phyloP scores from a whole-genome alignment of 2,797 vertebrate species.

The Anguilla megastoma region DNA sequence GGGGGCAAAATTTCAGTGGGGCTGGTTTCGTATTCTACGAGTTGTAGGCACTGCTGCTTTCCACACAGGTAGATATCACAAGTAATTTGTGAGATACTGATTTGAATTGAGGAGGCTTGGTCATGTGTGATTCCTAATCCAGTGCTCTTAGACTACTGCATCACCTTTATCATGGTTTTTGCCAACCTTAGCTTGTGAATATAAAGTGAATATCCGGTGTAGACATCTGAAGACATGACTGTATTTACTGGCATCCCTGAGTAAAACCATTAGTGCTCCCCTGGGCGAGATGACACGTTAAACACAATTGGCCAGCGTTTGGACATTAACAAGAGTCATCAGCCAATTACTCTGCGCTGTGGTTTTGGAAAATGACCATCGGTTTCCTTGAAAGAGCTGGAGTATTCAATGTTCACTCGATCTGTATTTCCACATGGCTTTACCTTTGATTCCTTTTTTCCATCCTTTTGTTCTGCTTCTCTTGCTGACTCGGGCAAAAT shows the following conservation, averaged over 20 bases:
- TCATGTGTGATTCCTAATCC: not conserved
- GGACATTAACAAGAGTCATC: constrained; percentile 58
- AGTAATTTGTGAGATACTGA: not conserved
- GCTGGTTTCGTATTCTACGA: constrained; percentile 35
- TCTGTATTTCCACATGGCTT: constrained; percentile 2
- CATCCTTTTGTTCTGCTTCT: constrained; percentile 54
- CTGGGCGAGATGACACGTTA: not conserved
- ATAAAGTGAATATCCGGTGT: not conserved
- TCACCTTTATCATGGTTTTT: not conserved
- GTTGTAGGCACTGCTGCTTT: constrained; percentile 35
- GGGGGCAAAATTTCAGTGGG: not conserved
- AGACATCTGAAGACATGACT: not conserved
- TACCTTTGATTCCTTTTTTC: constrained; percentile 37
- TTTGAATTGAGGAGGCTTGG: not conserved
- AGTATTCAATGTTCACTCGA: constrained; percentile 53
- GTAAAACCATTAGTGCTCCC: constrained; percentile 19
- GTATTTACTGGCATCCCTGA: not conserved
- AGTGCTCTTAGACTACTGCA: not conserved
- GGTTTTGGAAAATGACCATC: constrained; percentile 63
- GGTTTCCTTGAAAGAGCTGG: constrained; percentile 48
- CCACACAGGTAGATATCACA: not conserved
- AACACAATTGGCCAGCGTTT: constrained; percentile 19
- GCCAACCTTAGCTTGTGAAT: not conserved
- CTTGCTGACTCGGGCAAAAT: constrained; percentile 31
- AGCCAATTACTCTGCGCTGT: constrained; percentile 53